Evolutionary conservation across 2,888 invertebrate genomes (phyloP).

Genomic region (Mimumesa dahlbomi): DNA sequence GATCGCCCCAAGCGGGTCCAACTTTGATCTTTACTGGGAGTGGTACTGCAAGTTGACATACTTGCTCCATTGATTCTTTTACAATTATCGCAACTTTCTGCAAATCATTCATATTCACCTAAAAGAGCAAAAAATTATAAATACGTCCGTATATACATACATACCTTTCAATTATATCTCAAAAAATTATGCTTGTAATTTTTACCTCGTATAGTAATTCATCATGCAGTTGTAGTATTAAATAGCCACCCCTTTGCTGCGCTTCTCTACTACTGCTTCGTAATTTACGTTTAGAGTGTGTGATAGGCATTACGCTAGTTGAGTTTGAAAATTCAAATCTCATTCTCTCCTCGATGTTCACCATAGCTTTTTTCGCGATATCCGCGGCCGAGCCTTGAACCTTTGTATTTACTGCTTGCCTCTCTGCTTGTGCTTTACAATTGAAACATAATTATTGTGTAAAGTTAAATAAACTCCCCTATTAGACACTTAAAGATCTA

Average conservation of each 20-base stretch:
- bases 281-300: slow-evolving; percentile 62
- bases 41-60: slow-evolving; percentile 87
- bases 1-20: slow-evolving; percentile 90
- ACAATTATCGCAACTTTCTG: slow-evolving; percentile 84
- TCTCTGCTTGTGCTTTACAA: slow-evolving; percentile 86
- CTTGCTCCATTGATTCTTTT: slow-evolving; percentile 90
- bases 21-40: slow-evolving; percentile 93
- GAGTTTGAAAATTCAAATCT: slow-evolving; percentile 78
- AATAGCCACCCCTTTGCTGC: slow-evolving; percentile 81
- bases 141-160: too few relatives aligned
- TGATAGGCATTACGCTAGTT: slow-evolving; percentile 64
- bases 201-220: slow-evolving; percentile 94
- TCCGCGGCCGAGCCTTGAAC: slow-evolving; percentile 99
- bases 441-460: not conserved
- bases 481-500: too few relatives aligned
- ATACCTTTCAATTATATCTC: not conserved
- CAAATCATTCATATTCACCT: slow-evolving; percentile 84
- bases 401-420: slow-evolving; percentile 97
- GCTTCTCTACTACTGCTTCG: slow-evolving; percentile 64
- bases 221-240: slow-evolving; percentile 97
- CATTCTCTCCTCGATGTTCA: slow-evolving; percentile 86
- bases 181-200: not conserved
- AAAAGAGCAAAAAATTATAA: slow-evolving; percentile 22
- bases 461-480: slow-evolving; percentile 16
- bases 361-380: slow-evolving; percentile 95